Evolutionary conservation across 2,888 invertebrate genomes (phyloP), one percentile per base, ranked within the genome.

Genomic region (Linnaemya tessellans): DNA sequence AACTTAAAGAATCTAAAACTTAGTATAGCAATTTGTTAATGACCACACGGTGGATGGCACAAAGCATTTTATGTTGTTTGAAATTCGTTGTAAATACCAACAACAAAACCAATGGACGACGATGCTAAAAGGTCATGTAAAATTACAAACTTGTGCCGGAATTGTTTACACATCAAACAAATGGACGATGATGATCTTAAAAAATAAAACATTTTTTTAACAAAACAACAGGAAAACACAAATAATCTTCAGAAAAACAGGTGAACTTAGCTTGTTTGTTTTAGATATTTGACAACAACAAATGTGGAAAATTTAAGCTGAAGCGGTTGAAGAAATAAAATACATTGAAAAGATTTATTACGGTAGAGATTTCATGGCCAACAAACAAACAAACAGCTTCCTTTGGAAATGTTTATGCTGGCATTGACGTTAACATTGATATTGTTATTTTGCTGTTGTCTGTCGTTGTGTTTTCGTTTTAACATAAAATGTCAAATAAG

Each of bases 401-500:
- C 71, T 73, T 81, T 73, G 46, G 46, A 60, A 65, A 73, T 70
- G 54, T 75, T 73, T 22, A 22, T 51, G 49, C 25, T 78, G 80
- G 41, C 71, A 58, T 71, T 83, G 71, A 79, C 38, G 38, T 56
- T 58, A 8, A 18, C 35, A n/a, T 62, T 77, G 71, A 43, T 56
- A 41, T 41, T 41, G 41, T 41, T 41, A 11, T 41, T 41, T 43
- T 49, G 41, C 65, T 54, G 51, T 43, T 60, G n/a, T 51, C 43
- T 71, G 41, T 18, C 46, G 3, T 71, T 68, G 67, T 75, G 22
- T 67, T 58, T 74, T 20, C 67, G 60, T 74, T 78, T 67, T 71
- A 85, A 85, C 85, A 85, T 82, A 65, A 85, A 85, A 85, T 85
- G 85, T 85, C 85, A 85, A 85, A 85, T 85, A 85, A 85, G 82